Conservation (phyloP, 2,113 vertebrate species). For the Hucho hucho region DNA sequence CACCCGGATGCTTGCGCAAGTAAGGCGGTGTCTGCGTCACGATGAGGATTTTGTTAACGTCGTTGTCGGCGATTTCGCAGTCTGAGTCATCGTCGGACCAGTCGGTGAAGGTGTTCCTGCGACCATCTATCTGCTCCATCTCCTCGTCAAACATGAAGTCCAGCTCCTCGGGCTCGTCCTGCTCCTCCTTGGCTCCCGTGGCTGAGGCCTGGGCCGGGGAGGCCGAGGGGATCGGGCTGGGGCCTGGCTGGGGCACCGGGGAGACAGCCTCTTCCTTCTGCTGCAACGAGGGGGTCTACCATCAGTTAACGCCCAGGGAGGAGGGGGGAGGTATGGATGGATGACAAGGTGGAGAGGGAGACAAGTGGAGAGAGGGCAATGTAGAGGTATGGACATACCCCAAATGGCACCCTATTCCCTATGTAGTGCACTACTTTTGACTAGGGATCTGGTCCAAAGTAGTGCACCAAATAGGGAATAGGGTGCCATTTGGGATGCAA, state of each 20-base stretch:
- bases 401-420: not conserved
- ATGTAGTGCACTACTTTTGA: too few relatives aligned
- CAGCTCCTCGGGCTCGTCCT: conserved; percentile 86
- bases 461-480: too few relatives aligned
- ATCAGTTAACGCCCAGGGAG: conserved; percentile 38
- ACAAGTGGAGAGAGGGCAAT: not conserved
- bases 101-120: conserved; percentile 95
- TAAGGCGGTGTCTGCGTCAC: conserved; percentile 96
- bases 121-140: conserved; percentile 97
- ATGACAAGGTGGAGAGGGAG: not conserved
- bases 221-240: not conserved
- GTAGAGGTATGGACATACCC: not conserved
- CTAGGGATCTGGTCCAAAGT: not conserved
- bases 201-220: conserved; percentile 5
- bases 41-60: conserved; percentile 98
- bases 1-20: conserved; percentile 87
- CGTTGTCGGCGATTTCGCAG: conserved; percentile 91
- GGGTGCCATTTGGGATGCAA: not conserved
- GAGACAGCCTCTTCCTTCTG: conserved; percentile 79
- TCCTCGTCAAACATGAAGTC: conserved; percentile 96
- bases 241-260: conserved; percentile 52
- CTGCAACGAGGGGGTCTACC: conserved; percentile 65
- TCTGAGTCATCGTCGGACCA: conserved; percentile 97
- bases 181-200: conserved; percentile 73
- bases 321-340: not conserved